phyloP scores from a whole-genome alignment of 1,140 invertebrate species.

The Stenopsyche tienmushanensis region DNA sequence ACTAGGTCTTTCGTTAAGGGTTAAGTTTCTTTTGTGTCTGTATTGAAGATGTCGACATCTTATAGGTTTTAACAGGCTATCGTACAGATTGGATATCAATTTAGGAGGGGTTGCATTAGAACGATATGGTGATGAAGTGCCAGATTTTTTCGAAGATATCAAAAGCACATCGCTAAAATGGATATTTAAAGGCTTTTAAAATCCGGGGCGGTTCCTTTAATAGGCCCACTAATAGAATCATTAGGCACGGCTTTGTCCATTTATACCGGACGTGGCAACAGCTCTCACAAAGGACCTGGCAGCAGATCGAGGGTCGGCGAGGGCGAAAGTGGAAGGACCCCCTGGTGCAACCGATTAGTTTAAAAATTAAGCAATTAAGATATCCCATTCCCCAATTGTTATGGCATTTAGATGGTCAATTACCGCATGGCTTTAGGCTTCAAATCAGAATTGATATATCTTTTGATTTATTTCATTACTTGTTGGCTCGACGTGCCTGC shows the following conservation, averaged over 20 bases:
- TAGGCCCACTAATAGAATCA: conserved; percentile 35
- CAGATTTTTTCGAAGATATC: too few relatives aligned
- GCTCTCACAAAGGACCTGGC: not conserved
- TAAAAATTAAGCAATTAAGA: conserved; percentile 39
- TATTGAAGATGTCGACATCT: too few relatives aligned
- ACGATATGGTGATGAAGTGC: too few relatives aligned
- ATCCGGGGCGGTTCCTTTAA: conserved; percentile 6
- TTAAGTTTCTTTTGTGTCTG: too few relatives aligned
- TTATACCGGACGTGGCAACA: conserved; percentile 26
- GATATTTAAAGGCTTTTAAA: too few relatives aligned
- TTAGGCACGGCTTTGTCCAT: conserved; percentile 35
- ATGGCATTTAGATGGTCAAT: conserved; percentile 33
- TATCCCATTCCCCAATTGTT: conserved; percentile 27
- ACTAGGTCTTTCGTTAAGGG: too few relatives aligned
- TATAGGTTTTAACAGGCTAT: too few relatives aligned
- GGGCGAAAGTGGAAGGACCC: conserved; percentile 25
- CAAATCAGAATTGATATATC: conserved; percentile 35
- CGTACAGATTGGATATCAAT: too few relatives aligned
- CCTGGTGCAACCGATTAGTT: conserved; percentile 35
- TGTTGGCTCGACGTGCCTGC: conserved; percentile 1
- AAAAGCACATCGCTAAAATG: too few relatives aligned
- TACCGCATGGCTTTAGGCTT: conserved; percentile 15
- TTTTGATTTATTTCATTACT: conserved; percentile 35
- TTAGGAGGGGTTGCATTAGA: too few relatives aligned
- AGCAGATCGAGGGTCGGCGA: not conserved